A percentile compares a stretch with the other conserved stretches of the same genome.
phyloP scores from a whole-genome alignment of 2,113 vertebrate genomes.

The Carlito syrichta region DNA sequence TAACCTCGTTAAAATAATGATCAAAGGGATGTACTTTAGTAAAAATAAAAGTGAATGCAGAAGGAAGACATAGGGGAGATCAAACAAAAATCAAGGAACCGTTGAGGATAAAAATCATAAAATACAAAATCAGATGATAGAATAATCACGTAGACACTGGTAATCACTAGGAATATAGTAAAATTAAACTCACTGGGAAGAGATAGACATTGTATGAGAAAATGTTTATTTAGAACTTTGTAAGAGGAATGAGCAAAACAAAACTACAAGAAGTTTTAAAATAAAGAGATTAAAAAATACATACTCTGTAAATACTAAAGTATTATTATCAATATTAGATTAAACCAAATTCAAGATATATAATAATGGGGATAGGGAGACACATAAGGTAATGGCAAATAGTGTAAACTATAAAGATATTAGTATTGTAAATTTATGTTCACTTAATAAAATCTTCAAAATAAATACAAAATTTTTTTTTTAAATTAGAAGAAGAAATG shows the following conservation, averaged over 20 bases:
- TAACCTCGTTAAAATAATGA: not conserved
- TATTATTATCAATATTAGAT: no score
- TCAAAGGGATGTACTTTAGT: no score
- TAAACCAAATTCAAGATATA: not conserved
- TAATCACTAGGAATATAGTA: not conserved
- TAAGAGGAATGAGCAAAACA: not conserved
- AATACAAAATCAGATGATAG: rapidly evolving
- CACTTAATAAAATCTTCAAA: not conserved
- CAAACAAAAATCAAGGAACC: not conserved
- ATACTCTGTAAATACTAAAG: rapidly evolving
- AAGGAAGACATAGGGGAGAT: not conserved
- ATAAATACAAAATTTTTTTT: not conserved
- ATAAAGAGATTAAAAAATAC: no score
- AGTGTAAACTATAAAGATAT: not conserved
- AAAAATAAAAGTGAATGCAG: rapidly evolving
- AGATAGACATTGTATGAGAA: rapidly evolving
- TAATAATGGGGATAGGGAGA: rapidly evolving
- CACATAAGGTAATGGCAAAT: not conserved
- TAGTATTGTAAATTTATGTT: not conserved
- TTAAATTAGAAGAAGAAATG: not conserved
- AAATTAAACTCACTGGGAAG: not conserved
- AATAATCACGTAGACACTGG: rapidly evolving
- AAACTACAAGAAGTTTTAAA: not conserved
- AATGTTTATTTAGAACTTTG: not conserved
- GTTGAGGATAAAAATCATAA: not conserved